Percentiles rank a stretch among this genome's conserved stretches.
These are phyloP conservation scores for Drosophila lacicola DNA, from an alignment of 2,888 invertebrate species.

Conservation along the genomic window DNA sequence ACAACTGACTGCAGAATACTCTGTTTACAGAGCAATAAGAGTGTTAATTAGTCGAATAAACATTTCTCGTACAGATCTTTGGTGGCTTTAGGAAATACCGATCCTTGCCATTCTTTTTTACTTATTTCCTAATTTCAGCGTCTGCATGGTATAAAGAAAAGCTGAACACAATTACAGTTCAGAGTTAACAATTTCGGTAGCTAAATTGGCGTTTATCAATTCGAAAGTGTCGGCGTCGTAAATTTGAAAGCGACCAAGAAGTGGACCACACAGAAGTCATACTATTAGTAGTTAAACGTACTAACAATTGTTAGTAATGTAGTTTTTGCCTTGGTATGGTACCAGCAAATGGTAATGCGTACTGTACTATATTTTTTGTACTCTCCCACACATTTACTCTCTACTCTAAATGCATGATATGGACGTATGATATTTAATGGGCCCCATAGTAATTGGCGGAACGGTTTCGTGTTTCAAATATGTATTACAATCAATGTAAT, in stretches of 20 bases:
- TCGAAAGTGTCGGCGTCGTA: conserved; percentile 41
- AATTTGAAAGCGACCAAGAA: conserved; percentile 38
- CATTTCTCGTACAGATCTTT: too few relatives aligned
- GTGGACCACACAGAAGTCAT: conserved; percentile 6
- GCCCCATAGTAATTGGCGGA: conserved; percentile 59
- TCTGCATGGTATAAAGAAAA: too few relatives aligned
- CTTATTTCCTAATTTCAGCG: too few relatives aligned
- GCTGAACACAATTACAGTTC: conserved; percentile 24
- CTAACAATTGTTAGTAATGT: neutral
- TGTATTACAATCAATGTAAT: conserved; percentile 18
- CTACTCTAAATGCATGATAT: neutral
- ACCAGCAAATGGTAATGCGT: neutral
- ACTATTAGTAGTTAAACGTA: neutral
- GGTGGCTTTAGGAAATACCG: too few relatives aligned
- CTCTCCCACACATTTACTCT: neutral
- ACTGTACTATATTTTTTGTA: neutral
- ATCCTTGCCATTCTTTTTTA: too few relatives aligned
- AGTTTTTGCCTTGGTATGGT: neutral
- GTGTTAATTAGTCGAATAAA: too few relatives aligned
- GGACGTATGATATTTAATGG: conserved; percentile 21
- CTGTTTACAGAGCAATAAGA: too few relatives aligned
- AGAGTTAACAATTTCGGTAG: conserved; percentile 11
- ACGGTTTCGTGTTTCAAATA: conserved; percentile 46
- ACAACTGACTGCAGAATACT: too few relatives aligned
- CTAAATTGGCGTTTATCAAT: conserved; percentile 14